Evolutionary conservation across 1,140 invertebrate genomes (phyloP).

Genomic region (Goniozus legneri): DNA sequence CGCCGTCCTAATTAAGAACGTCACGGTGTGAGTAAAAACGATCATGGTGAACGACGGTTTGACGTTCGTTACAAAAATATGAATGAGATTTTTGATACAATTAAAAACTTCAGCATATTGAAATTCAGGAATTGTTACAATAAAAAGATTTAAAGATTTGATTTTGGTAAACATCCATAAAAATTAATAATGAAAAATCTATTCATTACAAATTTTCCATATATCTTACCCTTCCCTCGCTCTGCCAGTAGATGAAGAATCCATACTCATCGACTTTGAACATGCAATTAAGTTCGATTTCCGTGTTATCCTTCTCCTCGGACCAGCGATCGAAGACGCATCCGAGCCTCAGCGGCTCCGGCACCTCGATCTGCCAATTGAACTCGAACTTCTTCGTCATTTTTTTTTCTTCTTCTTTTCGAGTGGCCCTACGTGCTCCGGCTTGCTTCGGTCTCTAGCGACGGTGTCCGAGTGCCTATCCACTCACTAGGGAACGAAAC

Average conservation of each 20-base stretch:
- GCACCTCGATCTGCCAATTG: constrained; percentile 94
- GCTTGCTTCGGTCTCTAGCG: too few relatives aligned
- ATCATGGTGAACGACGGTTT: background rate
- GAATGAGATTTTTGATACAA: too few relatives aligned
- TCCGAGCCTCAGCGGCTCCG: constrained; percentile 79
- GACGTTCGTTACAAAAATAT: too few relatives aligned
- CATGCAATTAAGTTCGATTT: constrained; percentile 81
- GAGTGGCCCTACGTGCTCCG: background rate
- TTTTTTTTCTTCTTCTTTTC: too few relatives aligned
- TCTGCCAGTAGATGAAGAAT: constrained; percentile 99
- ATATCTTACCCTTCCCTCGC: constrained; percentile 80
- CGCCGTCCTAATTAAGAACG: constrained; percentile 76
- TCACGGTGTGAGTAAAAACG: constrained; percentile 1
- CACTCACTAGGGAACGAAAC: too few relatives aligned
- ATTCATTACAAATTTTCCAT: constrained; percentile 9
- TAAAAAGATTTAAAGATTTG: background rate
- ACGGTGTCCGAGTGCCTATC: too few relatives aligned
- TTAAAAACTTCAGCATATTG: too few relatives aligned
- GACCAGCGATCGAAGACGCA: constrained; percentile 93
- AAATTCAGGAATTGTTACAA: too few relatives aligned
- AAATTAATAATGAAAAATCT: background rate
- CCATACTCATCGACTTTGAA: constrained; percentile 98
- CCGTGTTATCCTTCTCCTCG: constrained; percentile 90
- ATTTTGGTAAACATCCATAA: background rate
- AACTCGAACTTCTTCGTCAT: constrained; percentile 99